Percentiles rank a stretch among this genome's conserved stretches.
These are phyloP conservation scores for Lysandra bellargus DNA, from an alignment of 2,888 invertebrate species.

Conservation along the genomic window DNA sequence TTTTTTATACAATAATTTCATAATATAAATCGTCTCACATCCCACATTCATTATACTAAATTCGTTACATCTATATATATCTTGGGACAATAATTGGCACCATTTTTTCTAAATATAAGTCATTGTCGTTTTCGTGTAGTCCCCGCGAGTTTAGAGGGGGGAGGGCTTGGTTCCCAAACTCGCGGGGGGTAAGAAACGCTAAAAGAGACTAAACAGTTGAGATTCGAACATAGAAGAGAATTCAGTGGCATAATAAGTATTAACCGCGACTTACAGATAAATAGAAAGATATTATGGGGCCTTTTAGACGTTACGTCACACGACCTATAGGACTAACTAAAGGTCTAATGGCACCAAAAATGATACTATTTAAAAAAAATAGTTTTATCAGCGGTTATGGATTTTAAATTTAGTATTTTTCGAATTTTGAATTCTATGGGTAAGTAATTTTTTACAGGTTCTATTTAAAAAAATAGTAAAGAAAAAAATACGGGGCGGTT, in stretches of 20 bases:
- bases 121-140: slow-evolving; percentile 36
- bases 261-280: slow-evolving; percentile 70
- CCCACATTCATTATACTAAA: slow-evolving; percentile 51
- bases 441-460: no score
- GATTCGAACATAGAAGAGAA: slow-evolving; percentile 70
- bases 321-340: neutral
- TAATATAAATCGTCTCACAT: slow-evolving; percentile 58
- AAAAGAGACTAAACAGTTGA: slow-evolving; percentile 60
- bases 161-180: slow-evolving; percentile 33
- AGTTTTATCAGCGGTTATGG: neutral
- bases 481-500: neutral
- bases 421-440: no score
- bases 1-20: slow-evolving; percentile 52
- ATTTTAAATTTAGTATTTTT: no score
- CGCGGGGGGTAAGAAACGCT: slow-evolving; percentile 61
- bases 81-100: slow-evolving; percentile 65
- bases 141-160: slow-evolving; percentile 34
- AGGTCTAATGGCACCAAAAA: no score
- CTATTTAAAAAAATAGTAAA: no score
- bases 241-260: slow-evolving; percentile 68
- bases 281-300: slow-evolving; percentile 49
- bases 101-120: slow-evolving; percentile 51
- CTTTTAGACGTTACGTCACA: slow-evolving; percentile 22
- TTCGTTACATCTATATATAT: slow-evolving; percentile 56
- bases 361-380: no score